Percentiles rank a stretch among this genome's conserved stretches.
phyloP scores from a whole-genome alignment of 1,140 invertebrate species.

The Apis dorsata region DNA sequence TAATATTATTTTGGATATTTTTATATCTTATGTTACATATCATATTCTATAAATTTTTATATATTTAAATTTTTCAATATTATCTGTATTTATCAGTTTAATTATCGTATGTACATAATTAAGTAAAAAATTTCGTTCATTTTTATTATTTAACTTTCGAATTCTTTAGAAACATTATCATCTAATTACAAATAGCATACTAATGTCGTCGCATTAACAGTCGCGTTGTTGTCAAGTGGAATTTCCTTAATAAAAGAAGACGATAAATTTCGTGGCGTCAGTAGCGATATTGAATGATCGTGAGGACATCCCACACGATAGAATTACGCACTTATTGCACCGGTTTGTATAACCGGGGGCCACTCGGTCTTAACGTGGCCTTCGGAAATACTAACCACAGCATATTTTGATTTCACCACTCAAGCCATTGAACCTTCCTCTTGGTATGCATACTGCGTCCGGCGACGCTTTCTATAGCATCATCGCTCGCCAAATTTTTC shows the following conservation, averaged over 20 bases:
- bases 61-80: too few relatives aligned
- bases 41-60: too few relatives aligned
- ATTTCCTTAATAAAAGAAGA: slow-evolving; percentile 37
- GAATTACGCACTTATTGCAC: slow-evolving; percentile 50
- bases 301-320: slow-evolving; percentile 38
- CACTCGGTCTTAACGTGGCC: slow-evolving; percentile 12
- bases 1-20: not conserved
- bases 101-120: too few relatives aligned
- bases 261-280: slow-evolving; percentile 26
- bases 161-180: not conserved
- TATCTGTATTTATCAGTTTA: too few relatives aligned
- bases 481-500: slow-evolving; percentile 37
- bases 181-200: not conserved
- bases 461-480: slow-evolving; percentile 27
- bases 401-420: slow-evolving; percentile 27
- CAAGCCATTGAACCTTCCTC: slow-evolving; percentile 8
- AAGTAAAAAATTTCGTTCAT: too few relatives aligned
- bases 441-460: slow-evolving; percentile 26
- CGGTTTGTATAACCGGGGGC: slow-evolving; percentile 23
- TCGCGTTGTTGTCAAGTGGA: slow-evolving; percentile 25
- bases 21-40: too few relatives aligned
- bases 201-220: not conserved
- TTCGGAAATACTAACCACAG: slow-evolving; percentile 13
- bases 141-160: not conserved
- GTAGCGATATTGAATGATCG: slow-evolving; percentile 34